Evolutionary conservation across 1,140 invertebrate species (phyloP).

Genomic region (Lutraria rhynchaena): DNA sequence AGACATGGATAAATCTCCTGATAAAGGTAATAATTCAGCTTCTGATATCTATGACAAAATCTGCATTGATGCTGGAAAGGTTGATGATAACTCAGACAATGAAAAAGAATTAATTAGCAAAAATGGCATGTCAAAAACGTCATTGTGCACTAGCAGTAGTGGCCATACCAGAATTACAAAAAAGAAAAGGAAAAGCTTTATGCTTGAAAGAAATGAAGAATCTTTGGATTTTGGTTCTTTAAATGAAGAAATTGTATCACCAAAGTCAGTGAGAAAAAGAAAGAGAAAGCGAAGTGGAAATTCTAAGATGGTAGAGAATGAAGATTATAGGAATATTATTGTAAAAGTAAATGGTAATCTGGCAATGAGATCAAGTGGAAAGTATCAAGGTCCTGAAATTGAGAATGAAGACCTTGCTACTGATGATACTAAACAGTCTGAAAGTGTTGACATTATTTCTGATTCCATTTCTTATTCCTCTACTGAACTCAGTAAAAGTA

Average conservation of each 20-base stretch:
- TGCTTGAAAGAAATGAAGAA: slow-evolving; percentile 48
- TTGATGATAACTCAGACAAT: neutral
- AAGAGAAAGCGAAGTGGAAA: slow-evolving; percentile 21
- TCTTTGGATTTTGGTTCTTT: slow-evolving; percentile 36
- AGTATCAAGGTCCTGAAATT: too few species aligned
- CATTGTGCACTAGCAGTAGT: neutral
- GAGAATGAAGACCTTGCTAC: neutral
- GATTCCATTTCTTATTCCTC: neutral
- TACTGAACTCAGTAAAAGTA: neutral
- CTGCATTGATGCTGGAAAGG: too few species aligned
- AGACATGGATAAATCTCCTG: neutral
- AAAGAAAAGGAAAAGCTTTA: slow-evolving; percentile 50
- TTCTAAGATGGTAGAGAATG: slow-evolving; percentile 20
- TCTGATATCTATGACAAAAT: too few species aligned
- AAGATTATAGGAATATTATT: too few species aligned
- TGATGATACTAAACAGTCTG: neutral
- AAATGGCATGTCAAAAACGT: neutral
- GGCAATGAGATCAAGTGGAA: too few species aligned
- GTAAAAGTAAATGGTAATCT: too few species aligned
- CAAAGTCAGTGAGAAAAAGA: neutral
- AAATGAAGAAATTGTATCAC: neutral
- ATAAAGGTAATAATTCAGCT: neutral
- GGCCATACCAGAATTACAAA: neutral
- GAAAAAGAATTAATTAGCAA: neutral
- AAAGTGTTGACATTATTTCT: slow-evolving; percentile 43